phyloP scores from a whole-genome alignment of 2,888 invertebrate genomes.

The Plagiodera versicolora region DNA sequence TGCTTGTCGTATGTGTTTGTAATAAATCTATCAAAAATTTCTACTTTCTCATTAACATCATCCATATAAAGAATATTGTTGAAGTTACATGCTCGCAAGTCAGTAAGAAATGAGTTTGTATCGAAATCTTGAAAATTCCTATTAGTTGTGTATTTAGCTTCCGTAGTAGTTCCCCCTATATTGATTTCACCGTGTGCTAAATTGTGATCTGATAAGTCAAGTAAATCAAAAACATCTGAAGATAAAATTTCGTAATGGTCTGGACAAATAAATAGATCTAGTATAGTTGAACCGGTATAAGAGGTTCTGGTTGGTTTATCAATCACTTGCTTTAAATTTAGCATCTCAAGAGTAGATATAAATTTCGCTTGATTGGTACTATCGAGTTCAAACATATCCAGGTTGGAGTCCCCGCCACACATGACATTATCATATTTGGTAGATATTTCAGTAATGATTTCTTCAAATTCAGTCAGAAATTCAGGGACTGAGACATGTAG shows the following conservation, averaged over 20 bases:
- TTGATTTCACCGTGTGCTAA: background rate
- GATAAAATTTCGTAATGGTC: background rate
- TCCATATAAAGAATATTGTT: background rate
- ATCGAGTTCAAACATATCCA: conserved; percentile 1
- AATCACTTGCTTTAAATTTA: background rate
- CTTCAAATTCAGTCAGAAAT: background rate
- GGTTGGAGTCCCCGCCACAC: conserved; percentile 5
- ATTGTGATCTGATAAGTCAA: background rate
- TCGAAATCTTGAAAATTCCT: background rate
- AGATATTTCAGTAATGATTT: conserved; percentile 1
- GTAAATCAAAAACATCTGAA: conserved; percentile 1
- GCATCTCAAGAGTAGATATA: background rate
- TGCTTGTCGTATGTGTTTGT: background rate
- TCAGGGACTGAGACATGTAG: background rate
- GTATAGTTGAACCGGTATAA: background rate
- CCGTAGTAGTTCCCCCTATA: background rate
- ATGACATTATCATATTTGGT: conserved; percentile 3
- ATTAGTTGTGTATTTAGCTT: background rate
- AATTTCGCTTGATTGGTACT: background rate
- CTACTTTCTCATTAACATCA: conserved; percentile 3
- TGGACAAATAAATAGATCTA: background rate
- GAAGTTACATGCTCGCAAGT: conserved; percentile 1
- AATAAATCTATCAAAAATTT: background rate
- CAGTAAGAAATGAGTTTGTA: background rate
- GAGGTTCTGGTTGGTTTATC: conserved; percentile 2